Conservation (phyloP, 1,140 invertebrate genomes). For the Leptinotarsa undecemlineata region DNA sequence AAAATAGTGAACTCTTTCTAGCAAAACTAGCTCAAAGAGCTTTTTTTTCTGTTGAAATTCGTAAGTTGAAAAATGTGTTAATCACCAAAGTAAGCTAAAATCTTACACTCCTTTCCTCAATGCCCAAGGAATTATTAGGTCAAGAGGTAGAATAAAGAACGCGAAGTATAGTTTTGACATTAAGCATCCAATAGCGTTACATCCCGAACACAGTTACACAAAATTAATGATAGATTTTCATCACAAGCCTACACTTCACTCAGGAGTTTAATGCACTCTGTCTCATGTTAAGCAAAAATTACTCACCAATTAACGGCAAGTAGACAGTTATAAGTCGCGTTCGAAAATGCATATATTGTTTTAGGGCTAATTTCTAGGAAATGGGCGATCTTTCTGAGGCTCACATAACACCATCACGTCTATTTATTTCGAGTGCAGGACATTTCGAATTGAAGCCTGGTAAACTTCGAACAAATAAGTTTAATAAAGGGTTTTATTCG, state of each 20-base stretch:
- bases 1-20: no score
- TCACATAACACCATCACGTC: conserved; percentile 34
- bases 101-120: no score
- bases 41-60: no score
- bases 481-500: conserved; percentile 41
- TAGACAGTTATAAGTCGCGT: conserved; percentile 31
- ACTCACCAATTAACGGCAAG: conserved; percentile 33
- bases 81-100: no score
- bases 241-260: conserved; percentile 5
- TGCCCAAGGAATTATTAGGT: no score
- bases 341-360: conserved; percentile 33
- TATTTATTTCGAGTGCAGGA: conserved; percentile 44
- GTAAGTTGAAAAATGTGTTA: no score
- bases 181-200: conserved; percentile 11
- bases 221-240: conserved; percentile 16
- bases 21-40: no score
- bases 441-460: conserved; percentile 39
- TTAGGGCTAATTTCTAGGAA: no score
- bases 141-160: not conserved
- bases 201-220: conserved; percentile 12
- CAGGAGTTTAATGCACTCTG: conserved; percentile 18
- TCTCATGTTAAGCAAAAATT: conserved; percentile 16
- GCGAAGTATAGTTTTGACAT: not conserved
- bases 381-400: conserved; percentile 32
- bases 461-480: conserved; percentile 24